A percentile compares a stretch with the other conserved stretches of the same genome.
phyloP scores from a whole-genome alignment of 2,888 invertebrate species.

The Bombylius major region DNA sequence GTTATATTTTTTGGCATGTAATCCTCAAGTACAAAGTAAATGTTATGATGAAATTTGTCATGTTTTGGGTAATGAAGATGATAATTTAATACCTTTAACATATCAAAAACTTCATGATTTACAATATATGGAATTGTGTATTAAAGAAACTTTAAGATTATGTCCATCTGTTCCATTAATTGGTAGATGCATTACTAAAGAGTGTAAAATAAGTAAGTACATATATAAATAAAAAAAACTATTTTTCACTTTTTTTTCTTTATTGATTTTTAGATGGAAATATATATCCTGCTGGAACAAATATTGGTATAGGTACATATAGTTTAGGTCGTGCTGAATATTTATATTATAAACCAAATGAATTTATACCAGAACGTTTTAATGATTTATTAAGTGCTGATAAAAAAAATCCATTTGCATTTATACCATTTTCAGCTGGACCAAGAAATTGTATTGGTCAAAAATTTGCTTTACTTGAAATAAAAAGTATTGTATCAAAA shows the following conservation, averaged over 20 bases:
- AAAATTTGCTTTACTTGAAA: slow-evolving; percentile 34
- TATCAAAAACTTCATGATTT: slow-evolving; percentile 28
- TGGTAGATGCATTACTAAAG: slow-evolving; percentile 28
- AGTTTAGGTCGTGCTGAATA: slow-evolving; percentile 26
- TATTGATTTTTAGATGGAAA: slow-evolving; percentile 26
- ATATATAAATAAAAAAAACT: not conserved
- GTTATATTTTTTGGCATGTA: slow-evolving; percentile 37
- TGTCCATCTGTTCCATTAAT: slow-evolving; percentile 33
- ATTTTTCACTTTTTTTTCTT: not conserved
- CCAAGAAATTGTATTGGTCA: slow-evolving; percentile 36
- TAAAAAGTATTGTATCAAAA: slow-evolving; percentile 30
- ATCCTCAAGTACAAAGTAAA: slow-evolving; percentile 39
- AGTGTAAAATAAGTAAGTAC: slow-evolving; percentile 31
- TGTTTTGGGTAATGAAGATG: slow-evolving; percentile 23
- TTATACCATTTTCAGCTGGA: slow-evolving; percentile 35
- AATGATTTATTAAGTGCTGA: slow-evolving; percentile 25
- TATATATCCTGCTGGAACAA: slow-evolving; percentile 30
- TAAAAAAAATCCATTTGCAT: slow-evolving; percentile 31
- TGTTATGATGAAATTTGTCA: slow-evolving; percentile 36
- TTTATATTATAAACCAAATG: slow-evolving; percentile 26
- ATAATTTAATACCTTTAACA: slow-evolving; percentile 26
- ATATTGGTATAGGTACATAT: slow-evolving; percentile 30
- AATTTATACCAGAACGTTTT: slow-evolving; percentile 35
- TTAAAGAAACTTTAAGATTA: slow-evolving; percentile 33
- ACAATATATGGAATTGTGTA: slow-evolving; percentile 31